Evolutionary conservation across 2,797 vertebrate genomes (phyloP), one percentile per base, ranked within the genome.

Genomic region (Gadopsis marmoratus): DNA sequence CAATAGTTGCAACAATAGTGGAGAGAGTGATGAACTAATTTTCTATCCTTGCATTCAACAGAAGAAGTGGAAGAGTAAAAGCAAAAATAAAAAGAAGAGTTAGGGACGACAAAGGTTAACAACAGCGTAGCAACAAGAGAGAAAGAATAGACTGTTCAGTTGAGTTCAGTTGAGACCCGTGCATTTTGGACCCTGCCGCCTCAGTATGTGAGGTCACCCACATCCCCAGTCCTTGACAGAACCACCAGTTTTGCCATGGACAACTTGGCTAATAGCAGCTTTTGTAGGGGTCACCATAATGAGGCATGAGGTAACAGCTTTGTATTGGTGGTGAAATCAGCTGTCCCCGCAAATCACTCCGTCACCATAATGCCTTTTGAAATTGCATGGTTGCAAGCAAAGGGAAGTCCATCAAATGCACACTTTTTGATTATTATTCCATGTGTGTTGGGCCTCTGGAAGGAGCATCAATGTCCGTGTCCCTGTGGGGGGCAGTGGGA

Each of bases 381-480:
- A 72, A 76, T 56, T 0, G 4, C 26, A 53, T 47, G 65, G 64
- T 87, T 75, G 62, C 50, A 35, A 68, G 54, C 51, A 70, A 71
- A 2, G 12, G 19, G 56, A 62, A 43, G 68, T 59, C 61, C 61
- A 65, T 79, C 77, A 85, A 67, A 78, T 16, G 67, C 62, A 77
- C 56, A 53, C 33, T 67, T 55, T 29, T 48, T 86, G 26, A 26
- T 79, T 77, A 65, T 73, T 62, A 75, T 86, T 76, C 35, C 33
- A 29, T 73, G 23, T 56, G 62, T 39, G 74, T 51, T 5, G 7
- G 69, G 70, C 79, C 76, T 64, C 61, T 50, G 61, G 41, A 72
- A 78, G 77, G 33, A 74, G 77, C 83, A 82, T 91, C 76, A 84
- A 68, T 78, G 85, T 78, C 71, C 53, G 37, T 64, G 64, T 86